phyloP scores from a whole-genome alignment of 2,113 vertebrate genomes.

The Fulmarus glacialis region DNA sequence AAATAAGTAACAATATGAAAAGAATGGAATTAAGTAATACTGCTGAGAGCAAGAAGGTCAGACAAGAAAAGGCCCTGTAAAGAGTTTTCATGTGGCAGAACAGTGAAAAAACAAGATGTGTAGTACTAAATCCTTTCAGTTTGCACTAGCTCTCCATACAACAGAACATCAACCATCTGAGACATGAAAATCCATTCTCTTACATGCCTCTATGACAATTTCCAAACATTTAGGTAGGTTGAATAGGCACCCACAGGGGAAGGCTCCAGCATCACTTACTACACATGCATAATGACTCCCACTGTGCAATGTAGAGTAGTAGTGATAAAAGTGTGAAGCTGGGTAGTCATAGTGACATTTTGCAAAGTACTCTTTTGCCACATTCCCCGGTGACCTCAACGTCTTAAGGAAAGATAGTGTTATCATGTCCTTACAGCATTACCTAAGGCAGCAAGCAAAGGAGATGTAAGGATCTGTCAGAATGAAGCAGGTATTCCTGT shows the following conservation, averaged over 20 bases:
- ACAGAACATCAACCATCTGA: not conserved
- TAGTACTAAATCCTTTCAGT: not conserved
- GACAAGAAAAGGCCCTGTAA: not conserved
- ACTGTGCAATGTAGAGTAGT: not conserved
- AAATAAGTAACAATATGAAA: not conserved
- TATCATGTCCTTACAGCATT: not conserved
- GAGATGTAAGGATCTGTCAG: not conserved
- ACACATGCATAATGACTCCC: not conserved
- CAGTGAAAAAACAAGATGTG: not conserved
- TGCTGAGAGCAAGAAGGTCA: not conserved
- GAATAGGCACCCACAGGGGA: not conserved
- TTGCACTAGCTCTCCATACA: not conserved
- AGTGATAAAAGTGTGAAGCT: not conserved
- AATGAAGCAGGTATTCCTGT: not conserved
- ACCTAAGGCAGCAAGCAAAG: not conserved
- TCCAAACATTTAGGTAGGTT: not conserved
- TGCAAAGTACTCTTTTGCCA: not conserved
- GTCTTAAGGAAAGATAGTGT: not conserved
- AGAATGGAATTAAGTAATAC: not conserved
- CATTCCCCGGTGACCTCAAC: not conserved
- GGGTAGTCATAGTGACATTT: not conserved
- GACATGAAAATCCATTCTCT: not conserved
- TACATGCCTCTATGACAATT: not conserved
- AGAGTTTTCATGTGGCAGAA: not conserved
- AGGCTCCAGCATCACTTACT: not conserved